Conservation (phyloP, 2,888 invertebrate genomes). For the Spialia ferax region DNA sequence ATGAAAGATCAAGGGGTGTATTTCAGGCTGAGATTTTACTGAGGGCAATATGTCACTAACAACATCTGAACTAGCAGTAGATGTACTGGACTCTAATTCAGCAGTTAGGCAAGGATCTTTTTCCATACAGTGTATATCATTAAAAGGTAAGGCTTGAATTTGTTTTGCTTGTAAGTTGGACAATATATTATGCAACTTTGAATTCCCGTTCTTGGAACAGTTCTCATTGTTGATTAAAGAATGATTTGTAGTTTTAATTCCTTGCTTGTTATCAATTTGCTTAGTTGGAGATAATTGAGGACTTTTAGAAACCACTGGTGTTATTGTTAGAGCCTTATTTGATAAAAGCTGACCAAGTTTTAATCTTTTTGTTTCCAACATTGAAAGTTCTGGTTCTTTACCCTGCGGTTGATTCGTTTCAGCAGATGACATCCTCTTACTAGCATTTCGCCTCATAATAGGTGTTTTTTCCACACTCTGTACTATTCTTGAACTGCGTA, state of each 20-base stretch:
- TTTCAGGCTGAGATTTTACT: slow-evolving; percentile 66
- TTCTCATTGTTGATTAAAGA: slow-evolving; percentile 76
- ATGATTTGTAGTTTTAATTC: slow-evolving; percentile 64
- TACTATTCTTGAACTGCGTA: slow-evolving; percentile 76
- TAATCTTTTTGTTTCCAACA: slow-evolving; percentile 73
- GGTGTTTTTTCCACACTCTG: slow-evolving; percentile 69
- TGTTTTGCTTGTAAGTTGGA: slow-evolving; percentile 79
- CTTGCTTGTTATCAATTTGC: slow-evolving; percentile 63
- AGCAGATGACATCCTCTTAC: slow-evolving; percentile 64
- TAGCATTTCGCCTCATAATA: slow-evolving; percentile 57
- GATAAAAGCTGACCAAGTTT: slow-evolving; percentile 78
- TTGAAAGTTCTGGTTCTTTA: slow-evolving; percentile 68
- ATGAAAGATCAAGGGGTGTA: slow-evolving; percentile 77
- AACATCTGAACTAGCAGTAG: slow-evolving; percentile 62
- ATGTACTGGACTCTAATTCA: slow-evolving; percentile 70
- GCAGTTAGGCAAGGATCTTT: slow-evolving; percentile 60
- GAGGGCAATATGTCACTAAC: slow-evolving; percentile 61
- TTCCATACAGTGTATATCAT: slow-evolving; percentile 64
- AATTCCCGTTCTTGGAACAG: slow-evolving; percentile 83
- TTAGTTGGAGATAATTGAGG: slow-evolving; percentile 61
- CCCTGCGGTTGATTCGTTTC: slow-evolving; percentile 63
- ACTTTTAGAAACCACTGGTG: slow-evolving; percentile 63
- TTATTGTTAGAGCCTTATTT: slow-evolving; percentile 72
- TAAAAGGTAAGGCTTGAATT: slow-evolving; percentile 67
- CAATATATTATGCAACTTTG: slow-evolving; percentile 79